A percentile compares a stretch with the other conserved stretches of the same genome.
These are phyloP conservation scores for Eulimnadia texana DNA, from an alignment of 1,140 invertebrate genomes.

Conservation along the genomic window DNA sequence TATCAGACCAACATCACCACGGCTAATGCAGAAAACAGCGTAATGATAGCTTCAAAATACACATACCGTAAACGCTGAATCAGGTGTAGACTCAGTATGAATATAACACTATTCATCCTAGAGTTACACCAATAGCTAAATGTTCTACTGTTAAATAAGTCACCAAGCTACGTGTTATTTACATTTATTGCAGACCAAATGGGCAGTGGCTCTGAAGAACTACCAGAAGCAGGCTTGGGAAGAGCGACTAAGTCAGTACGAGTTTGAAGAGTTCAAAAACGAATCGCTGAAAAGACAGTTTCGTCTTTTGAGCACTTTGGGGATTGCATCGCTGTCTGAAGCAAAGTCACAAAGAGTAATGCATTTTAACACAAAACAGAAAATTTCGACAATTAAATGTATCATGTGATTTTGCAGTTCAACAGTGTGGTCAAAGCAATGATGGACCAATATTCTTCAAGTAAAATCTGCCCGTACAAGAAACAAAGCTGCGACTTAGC, in stretches of 20 bases:
- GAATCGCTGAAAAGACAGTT: slow-evolving; percentile 55
- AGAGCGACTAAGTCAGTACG: slow-evolving; percentile 46
- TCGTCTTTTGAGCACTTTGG: slow-evolving; percentile 58
- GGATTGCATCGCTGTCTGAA: slow-evolving; percentile 62
- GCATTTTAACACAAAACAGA: no score
- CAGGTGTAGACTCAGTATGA: not conserved
- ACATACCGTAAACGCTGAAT: not conserved
- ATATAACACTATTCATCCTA: no score
- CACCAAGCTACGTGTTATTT: no score
- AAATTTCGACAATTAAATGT: no score
- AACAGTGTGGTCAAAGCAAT: slow-evolving; percentile 37
- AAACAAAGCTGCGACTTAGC: slow-evolving; percentile 42
- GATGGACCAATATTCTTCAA: slow-evolving; percentile 28
- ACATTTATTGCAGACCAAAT: no score
- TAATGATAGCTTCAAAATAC: slow-evolving; percentile 9
- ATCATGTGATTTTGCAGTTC: slow-evolving; percentile 22
- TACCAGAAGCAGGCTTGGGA: slow-evolving; percentile 30
- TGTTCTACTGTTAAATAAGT: no score
- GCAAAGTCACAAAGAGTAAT: slow-evolving; percentile 22
- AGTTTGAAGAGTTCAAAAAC: slow-evolving; percentile 49
- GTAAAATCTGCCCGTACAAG: slow-evolving; percentile 35
- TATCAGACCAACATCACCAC: slow-evolving; percentile 20
- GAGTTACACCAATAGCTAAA: no score
- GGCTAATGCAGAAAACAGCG: slow-evolving; percentile 16
- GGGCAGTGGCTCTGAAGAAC: not conserved